Conservation (phyloP, 1,140 invertebrate species). For the Amyelois transitella region DNA sequence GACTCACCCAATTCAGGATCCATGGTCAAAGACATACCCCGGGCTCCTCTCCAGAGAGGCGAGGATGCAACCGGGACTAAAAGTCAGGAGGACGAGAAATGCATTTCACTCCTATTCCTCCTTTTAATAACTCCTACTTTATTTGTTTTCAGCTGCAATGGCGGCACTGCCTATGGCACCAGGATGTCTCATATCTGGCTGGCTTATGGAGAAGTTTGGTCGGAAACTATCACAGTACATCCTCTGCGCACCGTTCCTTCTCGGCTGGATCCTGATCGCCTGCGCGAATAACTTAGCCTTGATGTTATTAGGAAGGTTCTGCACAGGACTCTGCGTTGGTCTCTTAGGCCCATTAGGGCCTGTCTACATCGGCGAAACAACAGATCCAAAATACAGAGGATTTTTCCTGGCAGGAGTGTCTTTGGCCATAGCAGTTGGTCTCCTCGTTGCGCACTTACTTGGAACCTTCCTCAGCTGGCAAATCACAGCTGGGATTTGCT, state of each 20-base stretch:
- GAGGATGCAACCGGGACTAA: no score
- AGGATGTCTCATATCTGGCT: conserved; percentile 76
- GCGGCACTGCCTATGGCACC: conserved; percentile 76
- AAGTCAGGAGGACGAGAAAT: no score
- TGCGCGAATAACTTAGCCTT: conserved; percentile 65
- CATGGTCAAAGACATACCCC: no score
- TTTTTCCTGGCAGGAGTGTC: conserved; percentile 75
- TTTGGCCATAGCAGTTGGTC: conserved; percentile 74
- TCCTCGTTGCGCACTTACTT: conserved; percentile 75
- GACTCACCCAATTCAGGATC: no score
- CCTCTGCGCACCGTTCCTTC: conserved; percentile 76
- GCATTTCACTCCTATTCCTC: no score
- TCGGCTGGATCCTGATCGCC: conserved; percentile 81
- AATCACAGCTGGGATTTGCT: conserved; percentile 73
- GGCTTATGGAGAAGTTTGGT: conserved; percentile 80
- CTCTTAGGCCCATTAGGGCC: conserved; percentile 69
- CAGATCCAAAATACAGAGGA: conserved; percentile 75
- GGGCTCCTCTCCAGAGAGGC: no score
- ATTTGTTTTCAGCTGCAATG: conserved; percentile 70
- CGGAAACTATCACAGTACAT: conserved; percentile 77
- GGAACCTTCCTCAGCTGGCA: conserved; percentile 78
- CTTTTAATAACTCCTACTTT: neutral
- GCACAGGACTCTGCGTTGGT: conserved; percentile 78
- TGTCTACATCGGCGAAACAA: conserved; percentile 76
- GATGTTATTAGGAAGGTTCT: conserved; percentile 79